These are phyloP conservation scores for Lipophrys pholis DNA, from an alignment of 2,113 vertebrate species.

Conservation along the genomic window DNA sequence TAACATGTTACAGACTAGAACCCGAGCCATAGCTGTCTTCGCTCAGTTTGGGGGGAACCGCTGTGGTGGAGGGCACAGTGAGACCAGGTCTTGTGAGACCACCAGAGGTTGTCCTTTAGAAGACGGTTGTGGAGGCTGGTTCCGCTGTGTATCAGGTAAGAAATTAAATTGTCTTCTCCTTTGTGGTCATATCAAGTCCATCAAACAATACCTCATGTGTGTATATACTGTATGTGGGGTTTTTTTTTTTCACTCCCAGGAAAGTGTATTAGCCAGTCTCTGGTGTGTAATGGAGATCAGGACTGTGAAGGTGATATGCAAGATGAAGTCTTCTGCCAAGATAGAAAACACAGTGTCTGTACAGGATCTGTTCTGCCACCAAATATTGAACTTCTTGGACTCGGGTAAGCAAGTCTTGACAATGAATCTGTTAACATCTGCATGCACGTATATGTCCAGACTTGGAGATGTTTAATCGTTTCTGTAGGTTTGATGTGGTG, in stretches of 20 bases:
- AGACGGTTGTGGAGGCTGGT: slow-evolving; percentile 89
- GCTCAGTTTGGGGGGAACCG: slow-evolving; percentile 88
- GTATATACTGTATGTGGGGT: background rate
- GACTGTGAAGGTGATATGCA: slow-evolving; percentile 89
- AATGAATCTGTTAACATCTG: background rate
- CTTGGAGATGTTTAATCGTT: too few species aligned
- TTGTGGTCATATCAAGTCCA: background rate
- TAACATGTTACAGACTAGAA: slow-evolving; percentile 81
- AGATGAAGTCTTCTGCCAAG: slow-evolving; percentile 85
- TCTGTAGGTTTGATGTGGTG: slow-evolving; percentile 82
- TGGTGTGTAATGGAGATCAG: slow-evolving; percentile 91
- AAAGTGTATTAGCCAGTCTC: slow-evolving; percentile 85
- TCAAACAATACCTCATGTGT: background rate
- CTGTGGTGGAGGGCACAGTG: slow-evolving; percentile 81
- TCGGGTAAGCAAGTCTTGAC: slow-evolving; percentile 78
- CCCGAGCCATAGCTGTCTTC: slow-evolving; percentile 81
- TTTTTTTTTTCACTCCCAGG: slow-evolving; percentile 74
- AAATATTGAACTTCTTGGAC: slow-evolving; percentile 85
- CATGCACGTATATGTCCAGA: background rate
- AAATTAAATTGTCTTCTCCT: background rate
- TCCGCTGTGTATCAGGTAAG: slow-evolving; percentile 91
- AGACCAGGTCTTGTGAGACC: slow-evolving; percentile 83
- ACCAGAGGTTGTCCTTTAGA: slow-evolving; percentile 86
- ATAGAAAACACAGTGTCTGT: slow-evolving; percentile 68
- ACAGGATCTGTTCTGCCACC: slow-evolving; percentile 73